Base-by-base conservation (phyloP, 2,888 invertebrate species). In the Cinara cedri region DNA sequence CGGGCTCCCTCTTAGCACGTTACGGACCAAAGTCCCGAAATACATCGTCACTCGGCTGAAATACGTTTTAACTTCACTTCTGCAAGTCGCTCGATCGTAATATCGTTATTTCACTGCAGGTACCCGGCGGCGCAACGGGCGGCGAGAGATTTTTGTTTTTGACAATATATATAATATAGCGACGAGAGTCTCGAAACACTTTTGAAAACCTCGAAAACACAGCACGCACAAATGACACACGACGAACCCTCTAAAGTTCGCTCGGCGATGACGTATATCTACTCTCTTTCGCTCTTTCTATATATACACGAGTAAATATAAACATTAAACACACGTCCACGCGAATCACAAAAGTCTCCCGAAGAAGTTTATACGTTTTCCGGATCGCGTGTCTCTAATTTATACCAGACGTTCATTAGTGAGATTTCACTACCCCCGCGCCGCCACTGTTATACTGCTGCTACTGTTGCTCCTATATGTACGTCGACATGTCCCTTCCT, bases 371-470 rank as follows among this genome's bases (percentile, higher is more conserved):
- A 63, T 63, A n/a, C 46, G 68, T 57, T 24, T 66, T 57, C 24
- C 46, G 19, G 19, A 60, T 62, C 60, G 68, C 2, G 51, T 62
- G 60, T 24, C 42, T 70, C 21, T 78, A 78, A 78, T 78, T 70
- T 62, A 70, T 34, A 70, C 70, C 68, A 78, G 78, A 51, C 78
- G 78, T 78, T 78, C 78, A 78, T 78, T 78, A 78, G 78, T 62
- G 78, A 51, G 60, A 78, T 78, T 62, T 70, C 24, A 51, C 76
- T 10, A n/a, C 2, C 76, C 10, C 24, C 2, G 44, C 24, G 19
- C 19, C 11, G 19, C 14, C 26, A 8, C 26, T 34, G 34, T 34
- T n/a, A n/a, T n/a, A n/a, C n/a, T 6, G 34, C 34, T 6, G 34
- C 11, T 4, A 19, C n/a, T 11, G 24, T 49, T 49, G 65, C 57